These are phyloP conservation scores for Erpobdella octoculata DNA, from an alignment of 2,888 invertebrate species.

Conservation along the genomic window DNA sequence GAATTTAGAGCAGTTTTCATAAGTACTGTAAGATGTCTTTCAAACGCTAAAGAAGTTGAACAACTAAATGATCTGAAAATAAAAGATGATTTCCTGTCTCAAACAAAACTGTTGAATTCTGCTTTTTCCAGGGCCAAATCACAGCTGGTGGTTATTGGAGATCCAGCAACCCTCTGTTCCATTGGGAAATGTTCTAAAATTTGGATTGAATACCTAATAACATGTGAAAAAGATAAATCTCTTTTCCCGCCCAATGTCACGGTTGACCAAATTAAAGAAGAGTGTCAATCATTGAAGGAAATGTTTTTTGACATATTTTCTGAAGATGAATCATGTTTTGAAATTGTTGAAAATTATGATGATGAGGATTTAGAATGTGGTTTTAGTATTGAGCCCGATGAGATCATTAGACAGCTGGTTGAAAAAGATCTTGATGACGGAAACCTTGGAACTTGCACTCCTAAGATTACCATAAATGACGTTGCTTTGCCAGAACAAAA, in stretches of 20 bases:
- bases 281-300: not conserved
- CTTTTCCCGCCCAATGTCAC: slow-evolving; percentile 13
- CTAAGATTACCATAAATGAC: not conserved
- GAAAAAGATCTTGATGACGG: slow-evolving; percentile 33
- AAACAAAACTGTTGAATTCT: slow-evolving; percentile 48
- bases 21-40: slow-evolving; percentile 44
- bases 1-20: slow-evolving; percentile 48
- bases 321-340: not conserved
- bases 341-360: not conserved
- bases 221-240: not conserved
- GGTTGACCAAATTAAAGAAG: slow-evolving; percentile 14
- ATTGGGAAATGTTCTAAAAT: slow-evolving; percentile 65
- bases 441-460: not conserved
- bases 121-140: slow-evolving; percentile 49
- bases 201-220: slow-evolving; percentile 31
- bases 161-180: slow-evolving; percentile 72
- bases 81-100: slow-evolving; percentile 46
- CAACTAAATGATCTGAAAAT: too few relatives aligned
- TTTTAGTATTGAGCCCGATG: slow-evolving; percentile 39
- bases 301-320: not conserved
- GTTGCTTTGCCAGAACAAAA: not conserved
- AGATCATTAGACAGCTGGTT: slow-evolving; percentile 41
- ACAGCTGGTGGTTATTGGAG: slow-evolving; percentile 66
- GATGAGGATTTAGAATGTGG: slow-evolving; percentile 39
- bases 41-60: slow-evolving; percentile 31